Base-by-base conservation (phyloP, 2,113 vertebrate genomes). In the Oncorhynchus nerka region DNA sequence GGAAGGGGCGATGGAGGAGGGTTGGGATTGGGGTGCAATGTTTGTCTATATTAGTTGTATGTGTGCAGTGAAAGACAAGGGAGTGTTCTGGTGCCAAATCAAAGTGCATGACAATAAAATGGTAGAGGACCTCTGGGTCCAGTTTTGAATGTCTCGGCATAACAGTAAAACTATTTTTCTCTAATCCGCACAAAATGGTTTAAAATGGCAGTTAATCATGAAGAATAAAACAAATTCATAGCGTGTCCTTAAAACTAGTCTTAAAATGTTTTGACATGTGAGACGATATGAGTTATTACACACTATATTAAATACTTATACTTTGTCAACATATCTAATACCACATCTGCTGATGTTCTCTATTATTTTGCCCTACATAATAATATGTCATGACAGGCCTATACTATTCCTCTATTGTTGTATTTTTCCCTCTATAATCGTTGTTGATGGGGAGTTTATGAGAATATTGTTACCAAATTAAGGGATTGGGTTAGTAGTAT, bases 371-470 rank as follows among this genome's bases (percentile, higher is more conserved):
- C 81, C 74, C 76, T 82, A 81, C 65, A 68, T 79, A 79, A 74
- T 32, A 15, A 70, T 70, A 22, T 49, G 8, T 34, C 11, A 22
- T 24, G 45, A 49, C 22, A 83, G 85, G 82, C 65, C 81, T 84
- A 87, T 81, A 82, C 84, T 84, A 65, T 88, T 87, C 71, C 24
- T 48, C 69, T 64, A 48, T 45, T 67, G 26, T 30, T 82, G 81
- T 90, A 78, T 85, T 83, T 85, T 62, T 86, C 88, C 77, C 86
- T 89, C 85, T 89, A 55, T 90, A 85, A 90, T 90, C 34, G 79
- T 87, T 76, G 78, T 91, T 90, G 90, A 84, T 86, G 86, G 88
- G 87, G 87, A 83, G 85, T 89, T 79, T 88, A 87, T 86, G 89
- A 83, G 85, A 81, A 86, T 88, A 81, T 83, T 76, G 73, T 87